phyloP scores from a whole-genome alignment of 2,113 vertebrate genomes.

The Alexandromys fortis region DNA sequence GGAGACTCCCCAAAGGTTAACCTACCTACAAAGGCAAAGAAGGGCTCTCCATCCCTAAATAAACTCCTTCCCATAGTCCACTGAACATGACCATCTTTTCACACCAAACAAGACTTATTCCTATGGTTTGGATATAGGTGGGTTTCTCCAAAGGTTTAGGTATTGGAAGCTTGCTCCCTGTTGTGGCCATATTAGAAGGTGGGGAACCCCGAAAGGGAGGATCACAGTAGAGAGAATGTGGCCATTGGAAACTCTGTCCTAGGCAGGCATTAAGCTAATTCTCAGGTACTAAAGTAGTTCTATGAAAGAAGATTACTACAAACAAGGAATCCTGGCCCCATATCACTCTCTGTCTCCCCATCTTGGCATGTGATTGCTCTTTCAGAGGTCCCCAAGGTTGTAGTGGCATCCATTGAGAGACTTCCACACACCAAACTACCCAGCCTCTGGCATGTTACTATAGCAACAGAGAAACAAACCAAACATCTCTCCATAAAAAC shows the following conservation, averaged over 20 bases:
- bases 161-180: background rate
- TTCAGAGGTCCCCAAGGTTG: background rate
- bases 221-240: too few relatives aligned
- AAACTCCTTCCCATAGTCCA: background rate
- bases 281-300: background rate
- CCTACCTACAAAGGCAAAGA: background rate
- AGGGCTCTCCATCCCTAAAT: background rate
- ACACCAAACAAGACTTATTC: background rate
- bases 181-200: background rate
- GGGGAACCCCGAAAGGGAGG: background rate
- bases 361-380: background rate
- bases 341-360: background rate
- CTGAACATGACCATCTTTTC: background rate
- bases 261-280: background rate
- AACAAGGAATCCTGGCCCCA: background rate
- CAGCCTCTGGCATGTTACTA: background rate
- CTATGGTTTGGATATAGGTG: background rate
- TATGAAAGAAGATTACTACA: background rate
- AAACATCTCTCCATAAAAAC: background rate
- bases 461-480: background rate
- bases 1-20: background rate
- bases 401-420: background rate
- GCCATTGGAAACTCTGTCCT: background rate
- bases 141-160: background rate
- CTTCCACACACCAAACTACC: background rate